Base-by-base conservation (phyloP, 2,888 invertebrate species). In the Tenthredo scrophulariae region DNA sequence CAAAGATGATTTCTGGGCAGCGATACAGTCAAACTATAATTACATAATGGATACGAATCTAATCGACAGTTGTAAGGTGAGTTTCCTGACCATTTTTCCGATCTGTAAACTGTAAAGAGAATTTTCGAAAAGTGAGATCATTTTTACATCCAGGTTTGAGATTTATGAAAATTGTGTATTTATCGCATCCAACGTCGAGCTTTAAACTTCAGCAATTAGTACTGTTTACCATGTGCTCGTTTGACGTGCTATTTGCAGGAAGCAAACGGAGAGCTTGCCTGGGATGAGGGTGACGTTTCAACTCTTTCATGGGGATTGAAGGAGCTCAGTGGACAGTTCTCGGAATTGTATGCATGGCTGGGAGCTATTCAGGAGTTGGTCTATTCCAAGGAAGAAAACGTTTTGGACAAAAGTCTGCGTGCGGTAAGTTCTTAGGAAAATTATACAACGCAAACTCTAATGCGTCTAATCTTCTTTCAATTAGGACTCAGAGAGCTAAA, bases 41-140 rank as follows among this genome's bases (percentile, higher is more conserved):
- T 98, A 97, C 93, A 97, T 98, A 92, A 98, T 98, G 98, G 98
- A 98, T 94, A 98, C 97, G 91, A 97, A 98, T 94, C 96, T 98
- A 89, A 97, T 98, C 87, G 98, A 98, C 92, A 96, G 97, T 89
- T 98, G 98, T 94, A 96, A 96, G 93, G 96, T 96, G 93, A 62
- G 26, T 82, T 62, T 82, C 7, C 6, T 15, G 6, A 15, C 3
- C 15, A 18, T 15, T 67, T 67, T 4, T 67, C 18, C 18, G 0
- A 67, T 62, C 9, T 10, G 26, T 26, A 62, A 62, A 26, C 10
- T 10, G 9, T 9, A 9, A 1, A 10, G 22, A 18, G 13, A 29
- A 65, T 13, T 65, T 65, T 26, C 4, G 65, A 50, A 50, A n/a
- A 50, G 4, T 50, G n/a, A 6, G 50, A 1, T 50, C 62, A 26